Base-by-base conservation (phyloP, 2,888 invertebrate species). In the Branchellion lobata region DNA sequence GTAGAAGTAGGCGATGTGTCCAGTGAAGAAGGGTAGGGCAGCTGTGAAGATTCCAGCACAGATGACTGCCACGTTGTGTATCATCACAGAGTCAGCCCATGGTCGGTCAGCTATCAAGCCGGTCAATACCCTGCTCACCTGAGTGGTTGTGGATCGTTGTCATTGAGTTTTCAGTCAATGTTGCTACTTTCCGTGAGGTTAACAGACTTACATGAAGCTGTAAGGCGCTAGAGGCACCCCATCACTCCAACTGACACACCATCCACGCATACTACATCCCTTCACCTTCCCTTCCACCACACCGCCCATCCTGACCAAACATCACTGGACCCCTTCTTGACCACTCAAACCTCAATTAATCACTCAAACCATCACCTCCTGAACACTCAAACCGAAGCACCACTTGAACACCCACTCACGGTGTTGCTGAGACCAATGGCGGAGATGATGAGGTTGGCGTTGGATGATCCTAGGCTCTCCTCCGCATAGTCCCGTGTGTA, bases 1-100 rank as follows among this genome's bases (percentile, higher is more conserved):
- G 21, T 57, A 57, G 86, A 92, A 92, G 85, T 96, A 94, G 84
- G 91, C 92, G 73, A 89, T 89, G 79, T 89, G 88, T 18, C 89
- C 80, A n/a, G 53, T 86, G 34, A 91, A 90, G 21, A 92, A 85
- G 1, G 94, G 93, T 84, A 94, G 93, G 53, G 92, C 85, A 82
- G 93, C 92, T 0, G 96, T 96, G 1, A 93, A 92, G n/a, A 95
- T 85, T n/a, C 96, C 97, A n/a, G 94, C 94, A 14, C 93, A 88
- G 0, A 94, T 92, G 79, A 97, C 90, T 0, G 95, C 94, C 51
- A 93, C 88, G 86, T 96, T 96, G 88, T 95, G 96, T 74, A 97
- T 90, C 87, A 93, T 90, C 11, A 97, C 88, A 0, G 95, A 93
- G 85, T 95, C 93, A 1, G 94, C 91, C 81, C 94, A 93, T 0